Evolutionary conservation across 1,140 invertebrate species (phyloP), one percentile per base, ranked within the genome.

Genomic region (Lucilia cuprina): DNA sequence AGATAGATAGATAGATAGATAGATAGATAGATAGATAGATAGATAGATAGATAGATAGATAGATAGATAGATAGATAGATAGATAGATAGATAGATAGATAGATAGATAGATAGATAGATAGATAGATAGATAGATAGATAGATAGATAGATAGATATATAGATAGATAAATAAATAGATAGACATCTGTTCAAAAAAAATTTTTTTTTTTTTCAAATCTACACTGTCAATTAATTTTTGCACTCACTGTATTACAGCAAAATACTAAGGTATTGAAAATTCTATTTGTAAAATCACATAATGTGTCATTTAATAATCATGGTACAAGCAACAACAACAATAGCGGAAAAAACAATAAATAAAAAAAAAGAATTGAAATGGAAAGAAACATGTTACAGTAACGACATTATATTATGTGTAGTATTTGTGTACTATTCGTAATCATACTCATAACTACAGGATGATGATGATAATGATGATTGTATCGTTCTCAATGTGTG

Each of bases 301-400:
- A 78, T 78, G 75, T 78, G 75, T 78, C 75, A 41, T 78, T 78
- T 78, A 41, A 41, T 78, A 78, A 78, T 78, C 75, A 78, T 41
- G 10, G n/a, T 21, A 70, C 65, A 70, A 21, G 65, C 65, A 70
- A 70, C 19, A 21, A 65, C n/a, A 65, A 70, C n/a, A 70, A 21
- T 25, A 70, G 65, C 65, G 21, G 25, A 70, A 7, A 70, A 21
- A 21, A 70, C 5, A 70, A 70, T 7, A 70, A 60, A 60, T 60
- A 14, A 1, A 60, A 60, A 60, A 60, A 17, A 17, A 60, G 7
- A n/a, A 60, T 60, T 17, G 14, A 17, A n/a, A 60, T n/a, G 14
- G 14, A 60, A 19, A 70, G 65, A 70, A 70, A 70, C 65, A 21
- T 70, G 19, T 70, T 70, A 70, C 65, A 70, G 8, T 70, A 70